A percentile compares a stretch with the other conserved stretches of the same genome.
Evolutionary conservation across 2,113 vertebrate genomes (phyloP).

Genomic region (Tylochromis polylepis): DNA sequence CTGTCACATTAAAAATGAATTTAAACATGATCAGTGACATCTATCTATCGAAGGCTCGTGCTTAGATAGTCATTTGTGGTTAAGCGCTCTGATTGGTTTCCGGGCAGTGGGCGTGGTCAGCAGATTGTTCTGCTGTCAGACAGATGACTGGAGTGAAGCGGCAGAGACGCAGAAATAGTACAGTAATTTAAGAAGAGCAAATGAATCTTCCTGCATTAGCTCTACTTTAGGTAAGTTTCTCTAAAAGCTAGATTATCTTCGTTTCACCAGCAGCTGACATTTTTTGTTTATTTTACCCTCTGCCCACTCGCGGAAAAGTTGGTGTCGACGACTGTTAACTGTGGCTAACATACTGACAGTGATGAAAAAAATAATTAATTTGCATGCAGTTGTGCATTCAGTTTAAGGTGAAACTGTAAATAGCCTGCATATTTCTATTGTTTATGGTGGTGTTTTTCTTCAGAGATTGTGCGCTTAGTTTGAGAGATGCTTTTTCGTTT

Average conservation of each 20-base stretch:
- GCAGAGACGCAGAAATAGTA: not conserved
- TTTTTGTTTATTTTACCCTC: not conserved
- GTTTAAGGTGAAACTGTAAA: not conserved
- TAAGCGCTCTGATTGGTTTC: not conserved
- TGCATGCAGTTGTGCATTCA: not conserved
- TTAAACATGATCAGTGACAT: not conserved
- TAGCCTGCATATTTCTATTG: not conserved
- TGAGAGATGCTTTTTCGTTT: not conserved
- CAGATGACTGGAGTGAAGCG: not conserved
- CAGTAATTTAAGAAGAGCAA: not conserved
- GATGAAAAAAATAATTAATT: not conserved
- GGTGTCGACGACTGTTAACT: not conserved
- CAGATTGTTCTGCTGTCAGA: not conserved
- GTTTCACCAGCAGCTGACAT: not conserved
- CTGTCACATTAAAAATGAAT: too few relatives aligned
- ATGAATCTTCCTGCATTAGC: not conserved
- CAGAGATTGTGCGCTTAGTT: not conserved
- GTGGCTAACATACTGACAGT: not conserved
- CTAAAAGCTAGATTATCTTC: not conserved
- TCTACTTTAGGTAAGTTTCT: not conserved
- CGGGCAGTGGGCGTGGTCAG: slow-evolving; percentile 12
- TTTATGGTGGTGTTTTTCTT: not conserved
- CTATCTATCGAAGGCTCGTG: not conserved
- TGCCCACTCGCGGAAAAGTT: not conserved
- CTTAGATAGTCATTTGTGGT: not conserved